phyloP scores from a whole-genome alignment of 2,113 vertebrate genomes.

The Lonchura striata region DNA sequence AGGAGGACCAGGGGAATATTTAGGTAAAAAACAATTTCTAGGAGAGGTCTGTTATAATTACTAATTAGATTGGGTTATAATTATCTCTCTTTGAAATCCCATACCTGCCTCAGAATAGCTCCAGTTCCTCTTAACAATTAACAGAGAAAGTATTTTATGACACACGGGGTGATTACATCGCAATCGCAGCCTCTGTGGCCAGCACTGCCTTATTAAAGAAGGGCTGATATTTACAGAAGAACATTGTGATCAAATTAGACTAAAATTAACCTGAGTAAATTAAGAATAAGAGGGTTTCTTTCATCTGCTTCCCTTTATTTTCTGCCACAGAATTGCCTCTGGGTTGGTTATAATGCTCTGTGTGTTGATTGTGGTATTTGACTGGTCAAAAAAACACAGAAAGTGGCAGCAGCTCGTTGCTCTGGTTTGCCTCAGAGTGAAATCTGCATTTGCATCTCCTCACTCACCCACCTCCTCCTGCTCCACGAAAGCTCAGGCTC shows the following conservation, averaged over 20 bases:
- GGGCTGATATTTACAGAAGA: slow-evolving; percentile 60
- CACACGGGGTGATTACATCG: slow-evolving; percentile 44
- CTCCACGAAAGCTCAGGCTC: not conserved
- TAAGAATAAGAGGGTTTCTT: not conserved
- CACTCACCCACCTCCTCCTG: not conserved
- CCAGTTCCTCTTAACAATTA: slow-evolving; percentile 63
- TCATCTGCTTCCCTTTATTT: not conserved
- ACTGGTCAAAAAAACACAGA: not conserved
- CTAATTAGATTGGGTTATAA: slow-evolving; percentile 75
- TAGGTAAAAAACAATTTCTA: slow-evolving; percentile 64
- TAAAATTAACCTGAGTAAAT: slow-evolving; percentile 65
- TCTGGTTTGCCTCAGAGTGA: not conserved
- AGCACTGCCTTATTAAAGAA: slow-evolving; percentile 45
- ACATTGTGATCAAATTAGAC: slow-evolving; percentile 68
- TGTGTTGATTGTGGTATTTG: not conserved
- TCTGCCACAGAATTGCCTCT: not conserved
- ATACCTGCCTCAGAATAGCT: slow-evolving; percentile 62
- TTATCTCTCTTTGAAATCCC: slow-evolving; percentile 65
- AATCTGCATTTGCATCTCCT: not conserved
- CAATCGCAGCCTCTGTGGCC: slow-evolving; percentile 1
- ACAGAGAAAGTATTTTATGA: slow-evolving; percentile 45
- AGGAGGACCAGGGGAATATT: slow-evolving; percentile 50
- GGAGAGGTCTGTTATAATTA: slow-evolving; percentile 65
- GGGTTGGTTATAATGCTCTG: not conserved
- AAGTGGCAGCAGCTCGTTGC: not conserved